Evolutionary conservation across 2,113 vertebrate genomes (phyloP), one percentile per base, ranked within the genome.

Genomic region (Geothlypis trichas): DNA sequence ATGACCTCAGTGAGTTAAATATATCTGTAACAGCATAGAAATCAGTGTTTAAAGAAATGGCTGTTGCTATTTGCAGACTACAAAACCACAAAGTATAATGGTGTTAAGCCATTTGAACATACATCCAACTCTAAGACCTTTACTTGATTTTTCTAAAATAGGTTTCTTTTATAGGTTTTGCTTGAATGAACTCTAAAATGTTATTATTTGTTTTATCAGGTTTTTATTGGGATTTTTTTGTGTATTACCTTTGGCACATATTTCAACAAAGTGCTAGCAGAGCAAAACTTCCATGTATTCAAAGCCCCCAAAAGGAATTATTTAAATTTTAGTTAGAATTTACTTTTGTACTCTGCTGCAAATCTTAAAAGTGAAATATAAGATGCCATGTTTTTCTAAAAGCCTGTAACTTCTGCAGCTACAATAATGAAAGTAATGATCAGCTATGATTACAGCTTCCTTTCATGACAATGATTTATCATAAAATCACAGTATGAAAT

Each of bases 401-500:
- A 86, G 24, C 41, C 26, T 89, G 65, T 84, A 59, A 30, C 31
- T 77, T 87, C 37, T 84, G 61, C 69, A 78, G 46, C 47, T 72
- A 17, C 39, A 87, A 27, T 72, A 87, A 67, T 0, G 5, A 30
- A 84, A 87, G 15, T 47, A 67, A 75, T 39, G 30, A 89, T 71
- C 31, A 42, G 5, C 61, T 78, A 26, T 74, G 46, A 63, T 85
- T 93, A 61, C 39, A 75, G 24, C 31, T 84, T 90, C 13, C 15
- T 83, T 96, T 87, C 10, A 19, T 10, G 12, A 24, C 44, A 9
- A 2, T 44, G 54, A 26, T 46, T 67, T 87, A 11, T 72, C 49
- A 83, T 73, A 83, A 88, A 93, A 96, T 79, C 58, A 73, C 44
- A 87, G 31, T 33, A 57, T 49, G 21, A 91, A 82, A 87, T 72